Conservation (phyloP, 2,113 vertebrate species). For the Orientallactaga bullata region DNA sequence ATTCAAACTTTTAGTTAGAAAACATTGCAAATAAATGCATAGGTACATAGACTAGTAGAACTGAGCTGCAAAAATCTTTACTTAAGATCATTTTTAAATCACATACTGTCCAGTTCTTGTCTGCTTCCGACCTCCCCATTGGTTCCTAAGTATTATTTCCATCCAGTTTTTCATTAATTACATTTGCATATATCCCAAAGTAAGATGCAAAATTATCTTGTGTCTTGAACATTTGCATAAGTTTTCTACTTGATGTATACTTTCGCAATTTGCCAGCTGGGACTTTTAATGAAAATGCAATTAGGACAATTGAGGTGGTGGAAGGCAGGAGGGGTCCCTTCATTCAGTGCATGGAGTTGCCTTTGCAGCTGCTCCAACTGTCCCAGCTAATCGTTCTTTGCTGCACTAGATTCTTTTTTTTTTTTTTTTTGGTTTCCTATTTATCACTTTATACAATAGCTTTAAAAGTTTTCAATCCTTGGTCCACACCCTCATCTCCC, state of each 20-base stretch:
- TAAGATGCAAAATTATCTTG: slow-evolving; percentile 20
- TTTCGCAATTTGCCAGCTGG: slow-evolving; percentile 58
- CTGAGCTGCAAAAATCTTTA: neutral
- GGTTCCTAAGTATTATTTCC: neutral
- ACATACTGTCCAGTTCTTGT: neutral
- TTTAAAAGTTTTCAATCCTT: slow-evolving; percentile 76
- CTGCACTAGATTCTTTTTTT: slow-evolving; percentile 62
- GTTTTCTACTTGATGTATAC: slow-evolving; percentile 46
- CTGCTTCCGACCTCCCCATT: neutral
- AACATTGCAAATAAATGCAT: neutral
- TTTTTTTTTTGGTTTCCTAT: slow-evolving; percentile 62
- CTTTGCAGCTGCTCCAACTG: slow-evolving; percentile 46
- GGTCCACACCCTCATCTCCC: slow-evolving; percentile 64
- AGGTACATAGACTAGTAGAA: neutral
- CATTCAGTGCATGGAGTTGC: slow-evolving; percentile 60
- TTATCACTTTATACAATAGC: slow-evolving; percentile 62
- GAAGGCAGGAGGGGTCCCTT: slow-evolving; percentile 54
- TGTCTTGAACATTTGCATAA: slow-evolving; percentile 57
- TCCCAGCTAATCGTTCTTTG: slow-evolving; percentile 62
- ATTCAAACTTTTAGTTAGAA: slow-evolving; percentile 46
- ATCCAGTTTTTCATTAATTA: neutral
- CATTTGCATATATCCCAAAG: slow-evolving; percentile 48
- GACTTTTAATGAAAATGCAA: slow-evolving; percentile 73
- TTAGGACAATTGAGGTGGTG: slow-evolving; percentile 56
- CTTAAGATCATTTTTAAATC: neutral